A percentile compares a stretch with the other conserved stretches of the same genome.
Conservation (phyloP, 2,888 invertebrate species). For the Rhaphigaster nebulosa region DNA sequence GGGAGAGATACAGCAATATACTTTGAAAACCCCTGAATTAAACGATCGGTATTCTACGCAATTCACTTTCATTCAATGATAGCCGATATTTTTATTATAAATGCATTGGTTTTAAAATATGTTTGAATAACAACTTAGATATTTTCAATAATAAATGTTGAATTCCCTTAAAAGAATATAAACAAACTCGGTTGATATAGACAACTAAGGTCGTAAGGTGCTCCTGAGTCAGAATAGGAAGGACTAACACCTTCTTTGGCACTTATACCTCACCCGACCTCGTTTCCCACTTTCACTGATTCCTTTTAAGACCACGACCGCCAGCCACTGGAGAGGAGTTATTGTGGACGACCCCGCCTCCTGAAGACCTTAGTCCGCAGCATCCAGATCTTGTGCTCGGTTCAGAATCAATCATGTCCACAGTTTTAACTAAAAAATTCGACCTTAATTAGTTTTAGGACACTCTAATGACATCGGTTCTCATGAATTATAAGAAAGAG, state of each 20-base stretch:
- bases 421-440: background rate
- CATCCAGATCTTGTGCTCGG: background rate
- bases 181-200: background rate
- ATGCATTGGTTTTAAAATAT: too few species aligned
- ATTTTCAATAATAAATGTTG: too few species aligned
- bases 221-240: background rate
- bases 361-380: background rate
- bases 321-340: background rate
- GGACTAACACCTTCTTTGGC: constrained; percentile 36
- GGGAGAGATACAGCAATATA: too few species aligned
- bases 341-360: background rate
- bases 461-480: too few species aligned
- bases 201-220: background rate
- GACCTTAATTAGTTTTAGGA: background rate
- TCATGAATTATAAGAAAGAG: too few species aligned
- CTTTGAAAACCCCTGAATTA: too few species aligned
- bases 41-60: too few species aligned
- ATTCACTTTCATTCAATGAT: too few species aligned
- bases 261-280: background rate
- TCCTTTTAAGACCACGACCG: constrained; percentile 31
- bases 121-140: too few species aligned
- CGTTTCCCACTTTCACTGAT: constrained; percentile 27
- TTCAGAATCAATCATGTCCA: background rate
- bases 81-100: too few species aligned
- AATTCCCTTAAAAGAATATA: background rate